Percentiles rank a stretch among this genome's conserved stretches.
Conservation (phyloP, 2,797 vertebrate species). For the Mormyrops boulengeri region DNA sequence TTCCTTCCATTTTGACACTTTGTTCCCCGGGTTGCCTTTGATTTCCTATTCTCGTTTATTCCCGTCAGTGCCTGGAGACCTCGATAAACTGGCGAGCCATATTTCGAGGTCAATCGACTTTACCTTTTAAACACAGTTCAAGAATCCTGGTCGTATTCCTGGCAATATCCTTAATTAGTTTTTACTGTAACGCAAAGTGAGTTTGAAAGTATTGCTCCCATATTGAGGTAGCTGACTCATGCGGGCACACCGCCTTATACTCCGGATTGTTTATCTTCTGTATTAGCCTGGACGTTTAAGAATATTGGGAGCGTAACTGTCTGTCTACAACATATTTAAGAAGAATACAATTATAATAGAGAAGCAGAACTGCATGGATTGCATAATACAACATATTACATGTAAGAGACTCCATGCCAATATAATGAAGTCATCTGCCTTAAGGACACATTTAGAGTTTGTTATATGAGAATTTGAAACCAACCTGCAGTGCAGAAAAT, state of each 20-base stretch:
- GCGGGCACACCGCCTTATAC: background rate
- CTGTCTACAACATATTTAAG: background rate
- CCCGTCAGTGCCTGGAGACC: background rate
- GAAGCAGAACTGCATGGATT: background rate
- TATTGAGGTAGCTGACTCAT: background rate
- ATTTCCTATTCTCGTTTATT: conserved; percentile 8
- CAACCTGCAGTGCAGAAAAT: background rate
- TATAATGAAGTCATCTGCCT: background rate
- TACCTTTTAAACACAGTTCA: background rate
- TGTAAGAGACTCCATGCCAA: background rate
- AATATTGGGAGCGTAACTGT: background rate
- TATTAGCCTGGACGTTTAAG: background rate
- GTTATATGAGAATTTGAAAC: background rate
- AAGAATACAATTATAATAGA: background rate
- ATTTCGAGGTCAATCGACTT: background rate
- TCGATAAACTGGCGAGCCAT: background rate
- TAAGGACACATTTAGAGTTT: background rate
- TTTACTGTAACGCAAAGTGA: background rate
- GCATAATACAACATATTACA: background rate
- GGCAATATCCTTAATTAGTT: background rate
- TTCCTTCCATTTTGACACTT: background rate
- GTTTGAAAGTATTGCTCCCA: background rate
- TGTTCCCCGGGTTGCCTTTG: background rate
- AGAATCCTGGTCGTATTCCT: background rate
- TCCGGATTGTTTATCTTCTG: background rate